These are phyloP conservation scores for Brachirus orientalis DNA, from an alignment of 2,113 vertebrate genomes.

Conservation along the genomic window DNA sequence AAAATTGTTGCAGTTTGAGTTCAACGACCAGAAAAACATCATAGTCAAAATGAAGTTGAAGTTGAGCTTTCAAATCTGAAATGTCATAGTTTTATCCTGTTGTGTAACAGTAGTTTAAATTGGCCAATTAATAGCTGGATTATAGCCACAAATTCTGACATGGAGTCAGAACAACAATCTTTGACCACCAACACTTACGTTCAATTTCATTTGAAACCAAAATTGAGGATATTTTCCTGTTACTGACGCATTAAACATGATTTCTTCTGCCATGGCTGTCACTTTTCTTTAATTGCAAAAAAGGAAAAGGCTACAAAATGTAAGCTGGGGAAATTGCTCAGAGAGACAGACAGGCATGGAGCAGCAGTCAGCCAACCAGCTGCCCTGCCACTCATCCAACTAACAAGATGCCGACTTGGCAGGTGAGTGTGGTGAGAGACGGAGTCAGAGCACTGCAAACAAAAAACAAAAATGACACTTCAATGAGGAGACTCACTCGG, in stretches of 20 bases:
- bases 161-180: neutral
- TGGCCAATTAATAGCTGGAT: too few relatives aligned
- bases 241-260: neutral
- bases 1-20: too few relatives aligned
- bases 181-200: neutral
- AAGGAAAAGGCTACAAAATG: conserved; percentile 12
- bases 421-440: conserved; percentile 62
- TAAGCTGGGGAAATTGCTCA: conserved; percentile 19
- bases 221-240: neutral
- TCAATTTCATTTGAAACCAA: too few relatives aligned
- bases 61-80: too few relatives aligned
- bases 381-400: conserved; percentile 35
- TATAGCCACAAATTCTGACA: too few relatives aligned
- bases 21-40: too few relatives aligned
- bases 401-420: conserved; percentile 63
- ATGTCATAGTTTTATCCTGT: too few relatives aligned
- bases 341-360: conserved; percentile 37
- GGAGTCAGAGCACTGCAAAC: conserved; percentile 1
- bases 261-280: neutral
- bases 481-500: conserved; percentile 70
- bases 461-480: conserved; percentile 9
- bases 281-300: neutral
- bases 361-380: conserved; percentile 35
- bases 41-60: too few relatives aligned
- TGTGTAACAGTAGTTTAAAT: too few relatives aligned